Evolutionary conservation across 2,888 invertebrate species (phyloP), one percentile per base, ranked within the genome.

Genomic region (Ennomos fuscantarius): DNA sequence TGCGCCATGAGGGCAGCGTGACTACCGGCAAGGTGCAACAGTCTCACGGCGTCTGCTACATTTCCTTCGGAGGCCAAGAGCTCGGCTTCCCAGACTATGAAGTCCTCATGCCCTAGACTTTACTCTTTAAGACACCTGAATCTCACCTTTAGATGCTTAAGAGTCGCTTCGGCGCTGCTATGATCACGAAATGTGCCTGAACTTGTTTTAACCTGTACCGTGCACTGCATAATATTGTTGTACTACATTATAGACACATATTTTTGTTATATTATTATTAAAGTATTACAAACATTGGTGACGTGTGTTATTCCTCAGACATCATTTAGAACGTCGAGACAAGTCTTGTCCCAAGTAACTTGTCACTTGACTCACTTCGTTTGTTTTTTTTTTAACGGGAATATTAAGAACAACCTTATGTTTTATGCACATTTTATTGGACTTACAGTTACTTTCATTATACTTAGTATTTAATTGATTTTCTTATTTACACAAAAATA

Each of bases 21-120:
- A 96, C 96, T 24, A 93, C 95, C 31, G 97, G 97, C 74, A 97
- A 97, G 88, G 95, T 97, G 1, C 97, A 97, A 73, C 95, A 95
- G 36, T 96, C 96, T 8, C 97, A 97, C 76, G 95, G 94, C 31
- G 95, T 95, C 51, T 95, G 96, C 81, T 97, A 97, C 93, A 96
- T 97, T 85, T 94, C 97, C 10, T 97, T 94, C 78, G 96, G 91
- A 0, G 97, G 97, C 41, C 93, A 95, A 72, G 97, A 97, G 80
- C 82, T 97, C 55, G 94, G 95, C 46, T 96, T 95, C 92, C 93
- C 94, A n/a, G 95, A 96, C 48, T 97, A 95, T 78, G 97, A 97
- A 92, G 89, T 97, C 70, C 94, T 97, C 57, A 89, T 94, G 68
- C 73, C 81, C 64, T 92, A 85, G 52, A 44, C 35, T 31, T n/a